phyloP scores from a whole-genome alignment of 1,140 invertebrate species.

The Diabrotica virgifera region DNA sequence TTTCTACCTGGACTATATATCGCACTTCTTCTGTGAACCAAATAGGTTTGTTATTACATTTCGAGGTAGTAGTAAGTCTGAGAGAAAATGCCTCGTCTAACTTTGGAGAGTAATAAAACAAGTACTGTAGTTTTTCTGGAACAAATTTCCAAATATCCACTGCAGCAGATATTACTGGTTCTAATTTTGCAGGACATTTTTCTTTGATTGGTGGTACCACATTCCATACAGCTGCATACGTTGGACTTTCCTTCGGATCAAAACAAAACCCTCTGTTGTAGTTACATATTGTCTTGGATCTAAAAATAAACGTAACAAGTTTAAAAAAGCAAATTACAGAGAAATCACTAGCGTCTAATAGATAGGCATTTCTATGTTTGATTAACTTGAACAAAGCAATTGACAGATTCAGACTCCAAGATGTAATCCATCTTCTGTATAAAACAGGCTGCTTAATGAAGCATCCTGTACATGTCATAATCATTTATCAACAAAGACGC shows the following conservation, averaged over 20 bases:
- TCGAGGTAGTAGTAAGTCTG: background rate
- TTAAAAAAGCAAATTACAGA: no score
- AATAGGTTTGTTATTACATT: conserved; percentile 2
- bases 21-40: background rate
- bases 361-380: no score
- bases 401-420: no score
- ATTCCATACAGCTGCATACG: conserved; percentile 4
- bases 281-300: background rate
- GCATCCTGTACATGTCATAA: no score
- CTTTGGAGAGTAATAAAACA: background rate
- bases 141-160: background rate
- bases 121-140: background rate
- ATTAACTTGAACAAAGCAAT: no score
- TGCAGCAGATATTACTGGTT: background rate
- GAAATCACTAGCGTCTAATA: no score
- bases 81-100: conserved; percentile 1
- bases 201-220: background rate
- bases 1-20: background rate
- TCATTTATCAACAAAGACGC: no score
- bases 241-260: conserved; percentile 1
- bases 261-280: conserved; percentile 8
- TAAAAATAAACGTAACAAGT: no score
- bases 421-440: no score
- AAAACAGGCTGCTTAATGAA: no score
- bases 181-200: background rate